phyloP scores from a whole-genome alignment of 1,140 invertebrate genomes.

The Cydia fagiglandana region DNA sequence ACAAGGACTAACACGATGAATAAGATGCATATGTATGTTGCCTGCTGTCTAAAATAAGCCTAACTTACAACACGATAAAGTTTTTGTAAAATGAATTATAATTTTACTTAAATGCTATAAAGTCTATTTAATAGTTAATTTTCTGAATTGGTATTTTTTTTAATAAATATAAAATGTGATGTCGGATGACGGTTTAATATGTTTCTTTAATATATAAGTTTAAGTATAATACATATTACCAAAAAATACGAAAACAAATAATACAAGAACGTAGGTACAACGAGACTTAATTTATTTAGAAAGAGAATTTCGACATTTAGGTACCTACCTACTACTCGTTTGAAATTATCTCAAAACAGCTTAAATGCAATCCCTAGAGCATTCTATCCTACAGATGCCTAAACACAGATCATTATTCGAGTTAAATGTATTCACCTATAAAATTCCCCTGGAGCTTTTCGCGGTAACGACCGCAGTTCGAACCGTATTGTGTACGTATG shows the following conservation, averaged over 20 bases:
- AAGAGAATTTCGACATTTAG: neutral
- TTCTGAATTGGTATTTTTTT: too few relatives aligned
- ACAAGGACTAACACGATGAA: too few relatives aligned
- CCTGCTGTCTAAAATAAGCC: too few relatives aligned
- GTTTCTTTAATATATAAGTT: too few relatives aligned
- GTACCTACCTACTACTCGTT: neutral
- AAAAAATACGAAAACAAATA: neutral
- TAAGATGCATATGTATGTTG: too few relatives aligned
- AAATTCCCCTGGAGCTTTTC: conserved; percentile 23
- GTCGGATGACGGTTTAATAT: too few relatives aligned
- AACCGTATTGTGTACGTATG: conserved; percentile 5
- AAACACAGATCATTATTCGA: conserved; percentile 11
- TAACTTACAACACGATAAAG: too few relatives aligned
- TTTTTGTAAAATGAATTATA: too few relatives aligned
- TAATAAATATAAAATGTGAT: too few relatives aligned
- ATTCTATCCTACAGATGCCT: neutral
- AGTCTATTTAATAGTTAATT: too few relatives aligned
- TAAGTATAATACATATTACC: too few relatives aligned
- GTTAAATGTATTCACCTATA: conserved; percentile 24
- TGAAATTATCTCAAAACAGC: neutral
- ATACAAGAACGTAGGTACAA: neutral
- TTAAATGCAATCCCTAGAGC: neutral
- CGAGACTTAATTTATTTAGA: neutral
- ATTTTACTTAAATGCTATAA: too few relatives aligned
- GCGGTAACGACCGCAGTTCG: conserved; percentile 20